Evolutionary conservation across 1,140 invertebrate genomes (phyloP).

Genomic region (Drosophila yakuba): DNA sequence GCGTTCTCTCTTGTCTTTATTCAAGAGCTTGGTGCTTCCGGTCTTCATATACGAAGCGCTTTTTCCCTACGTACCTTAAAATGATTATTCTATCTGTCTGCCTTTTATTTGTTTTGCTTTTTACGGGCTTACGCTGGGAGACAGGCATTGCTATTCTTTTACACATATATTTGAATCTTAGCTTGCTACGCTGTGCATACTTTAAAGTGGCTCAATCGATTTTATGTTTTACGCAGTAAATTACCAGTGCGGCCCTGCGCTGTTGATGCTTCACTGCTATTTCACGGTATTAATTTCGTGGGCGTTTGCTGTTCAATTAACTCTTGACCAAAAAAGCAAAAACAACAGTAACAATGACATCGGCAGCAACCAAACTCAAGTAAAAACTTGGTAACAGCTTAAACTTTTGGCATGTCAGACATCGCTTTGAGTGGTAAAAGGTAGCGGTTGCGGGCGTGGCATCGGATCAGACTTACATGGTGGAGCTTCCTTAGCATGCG

Average conservation of each 20-base stretch:
- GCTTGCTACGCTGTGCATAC: too few relatives aligned
- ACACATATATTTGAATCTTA: too few relatives aligned
- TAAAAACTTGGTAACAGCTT: slow-evolving; percentile 56
- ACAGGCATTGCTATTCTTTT: neutral
- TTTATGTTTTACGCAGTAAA: neutral
- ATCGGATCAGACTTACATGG: neutral
- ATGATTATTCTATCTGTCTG: slow-evolving; percentile 4
- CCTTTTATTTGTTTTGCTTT: slow-evolving; percentile 1
- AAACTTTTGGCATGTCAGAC: slow-evolving; percentile 62
- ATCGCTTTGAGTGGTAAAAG: slow-evolving; percentile 17
- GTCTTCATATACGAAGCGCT: neutral
- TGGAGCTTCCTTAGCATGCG: slow-evolving; percentile 54
- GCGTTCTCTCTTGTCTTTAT: neutral
- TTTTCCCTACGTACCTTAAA: neutral
- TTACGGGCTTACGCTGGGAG: neutral
- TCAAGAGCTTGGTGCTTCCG: slow-evolving; percentile 3
- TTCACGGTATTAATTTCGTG: slow-evolving; percentile 40
- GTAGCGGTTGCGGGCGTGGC: neutral
- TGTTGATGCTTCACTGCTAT: neutral
- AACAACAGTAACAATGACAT: slow-evolving; percentile 9
- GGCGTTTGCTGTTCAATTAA: slow-evolving; percentile 66
- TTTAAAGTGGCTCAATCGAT: neutral
- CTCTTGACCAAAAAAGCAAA: slow-evolving; percentile 46
- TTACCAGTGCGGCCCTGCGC: neutral
- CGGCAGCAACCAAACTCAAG: slow-evolving; percentile 17